Conservation (phyloP, 2,888 invertebrate genomes). For the Silvanus unidentatus region DNA sequence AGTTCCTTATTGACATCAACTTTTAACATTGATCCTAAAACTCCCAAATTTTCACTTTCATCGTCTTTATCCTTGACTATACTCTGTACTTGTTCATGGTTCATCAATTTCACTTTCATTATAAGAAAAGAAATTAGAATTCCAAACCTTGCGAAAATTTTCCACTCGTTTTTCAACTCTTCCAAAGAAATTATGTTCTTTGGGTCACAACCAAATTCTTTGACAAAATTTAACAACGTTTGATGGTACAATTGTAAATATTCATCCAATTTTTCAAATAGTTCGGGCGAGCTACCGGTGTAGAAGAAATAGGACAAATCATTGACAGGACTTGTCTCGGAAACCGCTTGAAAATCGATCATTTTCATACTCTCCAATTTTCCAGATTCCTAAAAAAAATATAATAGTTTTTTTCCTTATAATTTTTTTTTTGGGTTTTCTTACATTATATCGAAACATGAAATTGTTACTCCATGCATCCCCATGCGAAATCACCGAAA, state of each 20-base stretch:
- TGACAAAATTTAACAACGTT: slow-evolving; percentile 20
- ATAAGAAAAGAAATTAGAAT: slow-evolving; percentile 18
- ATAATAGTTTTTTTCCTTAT: not conserved
- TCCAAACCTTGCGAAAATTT: slow-evolving; percentile 18
- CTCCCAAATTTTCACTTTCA: too few relatives aligned
- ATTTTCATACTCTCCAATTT: slow-evolving; percentile 7
- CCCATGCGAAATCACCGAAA: slow-evolving; percentile 24
- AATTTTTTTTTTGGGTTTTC: not conserved
- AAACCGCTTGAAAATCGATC: slow-evolving; percentile 14
- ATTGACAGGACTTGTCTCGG: slow-evolving; percentile 14
- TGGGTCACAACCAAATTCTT: slow-evolving; percentile 21
- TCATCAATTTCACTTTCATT: slow-evolving; percentile 18
- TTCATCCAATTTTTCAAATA: slow-evolving; percentile 22
- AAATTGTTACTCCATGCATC: slow-evolving; percentile 29
- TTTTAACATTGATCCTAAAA: slow-evolving; percentile 1
- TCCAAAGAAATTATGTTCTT: slow-evolving; percentile 22
- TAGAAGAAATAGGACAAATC: slow-evolving; percentile 30
- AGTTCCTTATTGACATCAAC: slow-evolving; percentile 13
- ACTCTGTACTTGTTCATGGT: slow-evolving; percentile 17
- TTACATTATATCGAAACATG: not conserved
- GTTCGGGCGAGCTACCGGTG: slow-evolving; percentile 21
- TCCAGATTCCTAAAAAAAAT: slow-evolving; percentile 3
- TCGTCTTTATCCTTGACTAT: slow-evolving; percentile 13
- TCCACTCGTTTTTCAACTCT: slow-evolving; percentile 8
- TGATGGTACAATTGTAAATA: slow-evolving; percentile 26